phyloP scores from a whole-genome alignment of 2,888 invertebrate species.

The Athalia rosae region DNA sequence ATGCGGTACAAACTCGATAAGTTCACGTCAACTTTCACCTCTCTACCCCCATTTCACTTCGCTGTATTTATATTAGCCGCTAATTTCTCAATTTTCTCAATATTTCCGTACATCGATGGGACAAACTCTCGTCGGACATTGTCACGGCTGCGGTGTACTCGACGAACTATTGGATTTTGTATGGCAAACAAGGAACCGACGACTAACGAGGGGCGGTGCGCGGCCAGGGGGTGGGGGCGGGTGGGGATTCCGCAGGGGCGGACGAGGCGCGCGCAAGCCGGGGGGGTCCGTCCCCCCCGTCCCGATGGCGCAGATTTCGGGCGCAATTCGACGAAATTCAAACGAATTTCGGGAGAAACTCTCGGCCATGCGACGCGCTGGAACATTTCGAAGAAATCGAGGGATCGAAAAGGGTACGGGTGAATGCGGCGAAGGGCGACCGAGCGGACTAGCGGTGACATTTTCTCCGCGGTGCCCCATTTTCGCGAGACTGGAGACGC shows the following conservation, averaged over 20 bases:
- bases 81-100: constrained; percentile 36
- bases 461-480: not conserved
- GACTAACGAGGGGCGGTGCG: constrained; percentile 61
- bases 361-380: too few species aligned
- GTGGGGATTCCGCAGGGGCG: constrained; percentile 48
- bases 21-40: constrained; percentile 15
- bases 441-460: too few species aligned
- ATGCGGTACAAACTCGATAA: not conserved
- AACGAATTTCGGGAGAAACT: too few species aligned
- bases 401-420: too few species aligned
- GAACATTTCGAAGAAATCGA: too few species aligned
- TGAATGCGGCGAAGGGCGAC: too few species aligned
- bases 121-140: constrained; percentile 25
- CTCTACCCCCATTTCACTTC: constrained; percentile 19
- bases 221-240: constrained; percentile 53
- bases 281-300: not conserved
- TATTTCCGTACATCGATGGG: constrained; percentile 17
- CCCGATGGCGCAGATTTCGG: not conserved
- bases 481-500: constrained; percentile 52
- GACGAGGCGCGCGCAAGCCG: constrained; percentile 49
- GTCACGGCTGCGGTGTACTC: constrained; percentile 64
- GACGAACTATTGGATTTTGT: constrained; percentile 74
- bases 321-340: not conserved
- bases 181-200: constrained; percentile 73
- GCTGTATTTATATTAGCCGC: not conserved